Conservation (phyloP, 1,140 invertebrate genomes). For the Harpegnathos saltator region DNA sequence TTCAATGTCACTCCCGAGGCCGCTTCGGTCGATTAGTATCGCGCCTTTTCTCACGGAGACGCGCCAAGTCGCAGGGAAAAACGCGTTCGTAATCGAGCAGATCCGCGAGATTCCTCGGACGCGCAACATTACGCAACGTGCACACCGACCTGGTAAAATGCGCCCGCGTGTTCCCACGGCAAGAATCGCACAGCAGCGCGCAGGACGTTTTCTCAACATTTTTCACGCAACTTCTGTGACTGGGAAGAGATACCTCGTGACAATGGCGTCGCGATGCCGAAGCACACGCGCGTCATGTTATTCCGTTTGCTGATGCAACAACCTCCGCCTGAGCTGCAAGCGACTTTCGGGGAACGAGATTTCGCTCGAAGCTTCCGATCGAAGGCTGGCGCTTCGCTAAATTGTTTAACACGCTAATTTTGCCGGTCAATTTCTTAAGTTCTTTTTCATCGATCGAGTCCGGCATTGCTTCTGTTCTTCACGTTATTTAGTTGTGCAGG, state of each 20-base stretch:
- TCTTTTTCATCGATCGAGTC: too few relatives aligned
- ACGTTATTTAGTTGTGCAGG: too few relatives aligned
- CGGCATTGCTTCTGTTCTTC: too few relatives aligned
- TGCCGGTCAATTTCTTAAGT: too few relatives aligned
- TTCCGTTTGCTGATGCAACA: slow-evolving; percentile 31
- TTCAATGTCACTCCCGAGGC: slow-evolving; percentile 35
- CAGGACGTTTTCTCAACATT: slow-evolving; percentile 30
- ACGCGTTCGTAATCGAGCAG: background rate
- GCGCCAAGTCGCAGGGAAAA: slow-evolving; percentile 28
- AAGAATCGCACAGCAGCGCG: slow-evolving; percentile 42
- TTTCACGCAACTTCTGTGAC: slow-evolving; percentile 1
- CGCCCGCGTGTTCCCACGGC: slow-evolving; percentile 37
- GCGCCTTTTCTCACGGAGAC: slow-evolving; percentile 9
- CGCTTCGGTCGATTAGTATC: background rate
- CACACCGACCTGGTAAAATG: slow-evolving; percentile 45
- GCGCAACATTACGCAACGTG: slow-evolving; percentile 36
- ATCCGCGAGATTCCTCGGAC: slow-evolving; percentile 13
- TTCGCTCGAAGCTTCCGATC: too few relatives aligned
- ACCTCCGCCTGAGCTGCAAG: background rate
- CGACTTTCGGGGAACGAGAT: background rate
- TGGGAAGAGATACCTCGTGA: slow-evolving; percentile 30
- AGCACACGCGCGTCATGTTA: slow-evolving; percentile 26
- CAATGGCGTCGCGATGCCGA: background rate
- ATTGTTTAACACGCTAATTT: too few relatives aligned
- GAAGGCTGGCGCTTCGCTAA: too few relatives aligned